phyloP scores from a whole-genome alignment of 2,888 invertebrate species.

The Drosophila fungiperda region DNA sequence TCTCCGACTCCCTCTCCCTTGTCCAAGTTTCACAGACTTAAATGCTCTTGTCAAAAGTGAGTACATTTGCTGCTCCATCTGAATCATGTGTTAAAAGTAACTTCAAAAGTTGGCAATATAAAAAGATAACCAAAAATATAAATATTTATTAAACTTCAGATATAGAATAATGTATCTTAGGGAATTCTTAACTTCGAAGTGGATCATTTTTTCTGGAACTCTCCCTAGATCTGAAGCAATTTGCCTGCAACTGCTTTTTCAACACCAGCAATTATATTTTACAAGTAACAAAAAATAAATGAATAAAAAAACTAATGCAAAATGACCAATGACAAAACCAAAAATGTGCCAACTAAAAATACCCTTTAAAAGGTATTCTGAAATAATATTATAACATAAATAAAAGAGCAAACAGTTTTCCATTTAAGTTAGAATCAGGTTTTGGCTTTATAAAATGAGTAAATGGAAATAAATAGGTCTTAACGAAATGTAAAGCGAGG shows the following conservation, averaged over 20 bases:
- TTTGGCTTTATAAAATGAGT: not conserved
- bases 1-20: not conserved
- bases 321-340: constrained; percentile 6
- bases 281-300: constrained; percentile 7
- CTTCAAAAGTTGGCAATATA: constrained; percentile 3
- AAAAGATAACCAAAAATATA: not conserved
- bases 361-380: constrained; percentile 6
- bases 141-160: not conserved
- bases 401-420: not conserved
- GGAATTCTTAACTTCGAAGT: constrained; percentile 19
- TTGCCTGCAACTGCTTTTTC: constrained; percentile 26
- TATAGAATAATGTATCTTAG: not conserved
- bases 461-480: not conserved
- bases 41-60: not conserved
- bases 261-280: constrained; percentile 63
- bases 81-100: not conserved
- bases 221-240: constrained; percentile 19
- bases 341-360: constrained; percentile 1
- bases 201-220: not conserved
- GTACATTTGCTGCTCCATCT: not conserved
- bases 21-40: not conserved
- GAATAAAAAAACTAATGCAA: constrained; percentile 19
- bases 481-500: not conserved
- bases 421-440: not conserved
- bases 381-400: too few relatives aligned